Base-by-base conservation (phyloP, 2,797 vertebrate species). In the Tangara arthus region DNA sequence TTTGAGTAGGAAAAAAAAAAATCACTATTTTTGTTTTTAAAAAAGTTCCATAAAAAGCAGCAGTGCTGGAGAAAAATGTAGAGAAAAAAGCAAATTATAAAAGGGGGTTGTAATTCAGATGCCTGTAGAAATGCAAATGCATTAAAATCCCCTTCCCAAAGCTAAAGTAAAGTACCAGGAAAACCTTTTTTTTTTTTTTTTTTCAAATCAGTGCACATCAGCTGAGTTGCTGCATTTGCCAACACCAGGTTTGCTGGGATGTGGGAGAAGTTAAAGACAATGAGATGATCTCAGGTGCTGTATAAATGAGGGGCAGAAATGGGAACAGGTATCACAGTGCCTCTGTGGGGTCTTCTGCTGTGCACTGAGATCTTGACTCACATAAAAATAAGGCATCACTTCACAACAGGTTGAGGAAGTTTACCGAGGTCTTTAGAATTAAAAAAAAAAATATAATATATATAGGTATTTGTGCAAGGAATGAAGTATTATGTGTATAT, bases 161-260 rank as follows among this genome's bases (percentile, higher is more conserved):
- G 8, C 41, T 47, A 39, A 73, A 91, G 30, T 47, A 39, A 73
- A 91, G 30, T 12, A 73, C 2, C 34, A 69, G 11, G 47, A 78
- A 65, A 83, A 83, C 4, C 28, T 55, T 0, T 8, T 0, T 15
- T 44, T 27, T 0, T 0, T 63, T 27, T 17, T 0, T 17, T 0
- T 15, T 35, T 26, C 13, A 73, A 63, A 82, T 16, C 32, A 5
- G 12, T 2, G 35, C 15, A 11, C 24, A 44, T 15, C 81, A 41
- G 39, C 28, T 41, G 42, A 77, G 52, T 27, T 11, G 28, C 34
- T 52, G 50, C 9, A 41, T 47, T 57, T 30, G 3, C 27, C 44
- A 59, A 1, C 13, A 41, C 4, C 27, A 34, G 60, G 35, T 64
- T 73, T 69, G 8, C 39, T 59, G 3, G 1, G 49, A 60, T 6